Evolutionary conservation across 2,113 vertebrate species (phyloP).

Genomic region (Eubucco bourcierii): DNA sequence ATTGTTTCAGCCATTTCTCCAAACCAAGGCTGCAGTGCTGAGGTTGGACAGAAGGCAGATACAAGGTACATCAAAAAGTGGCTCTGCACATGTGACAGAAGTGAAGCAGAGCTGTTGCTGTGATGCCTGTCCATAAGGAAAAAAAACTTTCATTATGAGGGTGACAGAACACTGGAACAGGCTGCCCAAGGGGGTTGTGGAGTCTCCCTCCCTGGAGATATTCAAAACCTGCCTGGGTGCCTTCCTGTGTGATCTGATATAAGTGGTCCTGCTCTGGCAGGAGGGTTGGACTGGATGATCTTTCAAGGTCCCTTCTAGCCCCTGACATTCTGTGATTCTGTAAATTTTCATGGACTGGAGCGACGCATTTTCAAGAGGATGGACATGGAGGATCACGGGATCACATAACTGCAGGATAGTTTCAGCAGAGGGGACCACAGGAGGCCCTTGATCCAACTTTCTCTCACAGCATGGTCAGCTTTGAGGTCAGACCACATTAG

Average conservation of each 20-base stretch:
- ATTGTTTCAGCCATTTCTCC: neutral
- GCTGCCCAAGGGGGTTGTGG: too few species aligned
- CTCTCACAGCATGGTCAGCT: neutral
- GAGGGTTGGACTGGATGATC: too few species aligned
- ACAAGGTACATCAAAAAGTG: neutral
- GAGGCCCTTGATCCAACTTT: neutral
- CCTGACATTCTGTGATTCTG: too few species aligned
- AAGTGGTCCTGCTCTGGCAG: too few species aligned
- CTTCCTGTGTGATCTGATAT: too few species aligned
- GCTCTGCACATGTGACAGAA: fast-evolving
- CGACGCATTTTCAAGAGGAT: neutral
- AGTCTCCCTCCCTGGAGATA: too few species aligned
- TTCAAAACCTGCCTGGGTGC: too few species aligned
- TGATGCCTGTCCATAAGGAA: neutral
- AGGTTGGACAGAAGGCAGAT: neutral
- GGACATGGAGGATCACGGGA: fast-evolving
- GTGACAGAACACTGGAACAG: too few species aligned
- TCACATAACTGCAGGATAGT: neutral
- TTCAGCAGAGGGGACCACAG: neutral
- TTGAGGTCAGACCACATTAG: neutral
- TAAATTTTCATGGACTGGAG: neutral
- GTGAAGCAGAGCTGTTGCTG: neutral
- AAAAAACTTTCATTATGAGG: too few species aligned
- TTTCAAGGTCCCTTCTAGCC: too few species aligned
- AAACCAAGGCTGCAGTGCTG: neutral